A percentile compares a stretch with the other conserved stretches of the same genome.
phyloP scores from a whole-genome alignment of 2,888 invertebrate species.

The Zootermopsis nevadensis region DNA sequence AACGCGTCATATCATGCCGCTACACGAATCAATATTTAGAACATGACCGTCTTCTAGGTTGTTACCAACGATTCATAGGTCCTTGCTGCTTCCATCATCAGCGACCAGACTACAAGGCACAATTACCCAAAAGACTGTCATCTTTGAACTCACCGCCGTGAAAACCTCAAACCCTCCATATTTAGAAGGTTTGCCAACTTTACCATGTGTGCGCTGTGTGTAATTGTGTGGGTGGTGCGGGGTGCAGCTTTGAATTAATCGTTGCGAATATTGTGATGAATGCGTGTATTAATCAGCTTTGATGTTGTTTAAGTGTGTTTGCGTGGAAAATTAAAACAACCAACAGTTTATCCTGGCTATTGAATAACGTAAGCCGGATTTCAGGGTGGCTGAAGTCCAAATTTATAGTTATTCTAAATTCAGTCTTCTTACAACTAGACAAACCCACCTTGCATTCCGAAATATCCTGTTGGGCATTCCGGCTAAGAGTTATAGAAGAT shows the following conservation, averaged over 20 bases:
- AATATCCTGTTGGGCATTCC: background rate
- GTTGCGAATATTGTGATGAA: background rate
- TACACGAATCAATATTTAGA: too few relatives aligned
- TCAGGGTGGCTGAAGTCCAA: too few relatives aligned
- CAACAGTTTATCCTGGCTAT: background rate
- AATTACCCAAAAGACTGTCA: too few relatives aligned
- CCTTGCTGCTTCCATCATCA: too few relatives aligned
- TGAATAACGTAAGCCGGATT: background rate
- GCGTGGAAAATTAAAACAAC: background rate
- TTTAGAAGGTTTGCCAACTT: background rate
- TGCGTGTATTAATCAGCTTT: background rate
- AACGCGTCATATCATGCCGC: too few relatives aligned
- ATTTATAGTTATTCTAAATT: background rate
- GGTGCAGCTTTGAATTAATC: background rate
- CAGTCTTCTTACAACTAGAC: background rate
- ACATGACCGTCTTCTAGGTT: too few relatives aligned
- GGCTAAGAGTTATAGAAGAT: too few relatives aligned
- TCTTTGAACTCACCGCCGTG: too few relatives aligned
- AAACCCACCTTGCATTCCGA: background rate
- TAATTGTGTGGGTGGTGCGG: background rate
- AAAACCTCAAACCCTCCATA: too few relatives aligned
- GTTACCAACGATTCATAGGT: too few relatives aligned
- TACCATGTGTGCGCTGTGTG: background rate
- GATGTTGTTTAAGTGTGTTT: background rate
- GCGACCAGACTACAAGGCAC: too few relatives aligned